Conservation (phyloP, 2,888 invertebrate genomes). For the Rambutsinella grinnellia region DNA sequence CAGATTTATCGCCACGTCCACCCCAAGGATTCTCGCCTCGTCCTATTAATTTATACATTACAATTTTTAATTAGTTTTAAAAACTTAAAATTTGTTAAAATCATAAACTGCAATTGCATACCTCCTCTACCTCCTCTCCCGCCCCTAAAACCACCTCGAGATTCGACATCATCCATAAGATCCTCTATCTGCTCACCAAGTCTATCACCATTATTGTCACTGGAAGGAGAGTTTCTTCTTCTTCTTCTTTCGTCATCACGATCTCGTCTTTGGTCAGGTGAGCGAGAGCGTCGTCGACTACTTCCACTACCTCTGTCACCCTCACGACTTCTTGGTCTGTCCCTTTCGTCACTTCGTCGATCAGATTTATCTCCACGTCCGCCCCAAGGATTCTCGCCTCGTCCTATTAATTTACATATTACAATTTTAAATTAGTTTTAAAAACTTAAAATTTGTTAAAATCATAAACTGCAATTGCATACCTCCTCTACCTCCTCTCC, state of each 20-base stretch:
- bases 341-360: conserved; percentile 34
- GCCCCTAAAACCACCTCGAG: conserved; percentile 43
- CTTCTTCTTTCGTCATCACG: conserved; percentile 35
- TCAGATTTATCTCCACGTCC: conserved; percentile 27
- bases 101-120: neutral
- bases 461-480: too few species aligned
- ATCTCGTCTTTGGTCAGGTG: conserved; percentile 15
- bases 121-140: conserved; percentile 21
- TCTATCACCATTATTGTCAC: conserved; percentile 18
- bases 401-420: neutral
- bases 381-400: conserved; percentile 30
- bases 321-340: conserved; percentile 49
- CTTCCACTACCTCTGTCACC: conserved; percentile 41
- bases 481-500: conserved; percentile 24
- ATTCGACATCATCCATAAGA: conserved; percentile 31
- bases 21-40: conserved; percentile 31
- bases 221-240: conserved; percentile 26
- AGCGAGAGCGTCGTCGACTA: conserved; percentile 24
- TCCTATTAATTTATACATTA: neutral
- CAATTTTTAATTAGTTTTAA: conserved; percentile 5
- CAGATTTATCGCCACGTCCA: conserved; percentile 23
- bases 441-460: too few species aligned
- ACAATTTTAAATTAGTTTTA: neutral
- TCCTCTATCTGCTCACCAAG: conserved; percentile 32
- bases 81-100: too few species aligned